Percentiles rank a stretch among this genome's conserved stretches.
Conservation (phyloP, 2,797 vertebrate genomes). For the Molossus molossus region DNA sequence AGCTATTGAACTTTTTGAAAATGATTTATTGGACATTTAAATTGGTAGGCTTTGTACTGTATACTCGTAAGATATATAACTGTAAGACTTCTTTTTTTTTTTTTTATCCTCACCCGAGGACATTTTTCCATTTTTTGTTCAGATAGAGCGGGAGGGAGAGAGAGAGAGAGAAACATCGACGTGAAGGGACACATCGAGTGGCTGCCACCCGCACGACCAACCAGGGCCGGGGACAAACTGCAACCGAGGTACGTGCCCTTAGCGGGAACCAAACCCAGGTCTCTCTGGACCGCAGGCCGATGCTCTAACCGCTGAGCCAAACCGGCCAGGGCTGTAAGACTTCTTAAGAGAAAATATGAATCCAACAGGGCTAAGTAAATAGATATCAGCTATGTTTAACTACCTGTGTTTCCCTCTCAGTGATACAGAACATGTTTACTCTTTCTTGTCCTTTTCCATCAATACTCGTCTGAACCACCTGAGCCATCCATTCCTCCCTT, state of each 20-base stretch:
- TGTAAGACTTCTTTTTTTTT: background rate
- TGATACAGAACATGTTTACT: background rate
- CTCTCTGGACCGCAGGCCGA: no score
- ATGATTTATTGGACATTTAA: background rate
- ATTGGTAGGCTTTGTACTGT: conserved; percentile 20
- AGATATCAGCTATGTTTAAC: conserved; percentile 6
- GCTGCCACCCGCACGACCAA: no score
- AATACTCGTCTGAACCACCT: background rate
- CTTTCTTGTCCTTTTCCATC: background rate
- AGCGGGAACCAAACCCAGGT: no score
- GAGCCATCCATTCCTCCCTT: background rate
- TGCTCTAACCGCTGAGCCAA: no score
- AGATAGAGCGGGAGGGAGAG: no score
- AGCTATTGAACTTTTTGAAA: background rate
- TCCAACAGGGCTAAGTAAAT: background rate
- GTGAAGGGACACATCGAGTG: no score
- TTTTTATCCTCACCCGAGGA: no score
- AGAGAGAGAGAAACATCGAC: no score
- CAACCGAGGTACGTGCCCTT: no score
- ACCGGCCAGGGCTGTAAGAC: background rate
- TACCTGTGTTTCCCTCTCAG: background rate
- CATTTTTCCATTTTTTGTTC: no score
- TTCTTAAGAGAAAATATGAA: conserved; percentile 11
- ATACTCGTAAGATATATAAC: background rate
- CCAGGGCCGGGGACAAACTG: no score